These are phyloP conservation scores for Onthophagus sagittarius DNA, from an alignment of 2,888 invertebrate species.

Conservation along the genomic window DNA sequence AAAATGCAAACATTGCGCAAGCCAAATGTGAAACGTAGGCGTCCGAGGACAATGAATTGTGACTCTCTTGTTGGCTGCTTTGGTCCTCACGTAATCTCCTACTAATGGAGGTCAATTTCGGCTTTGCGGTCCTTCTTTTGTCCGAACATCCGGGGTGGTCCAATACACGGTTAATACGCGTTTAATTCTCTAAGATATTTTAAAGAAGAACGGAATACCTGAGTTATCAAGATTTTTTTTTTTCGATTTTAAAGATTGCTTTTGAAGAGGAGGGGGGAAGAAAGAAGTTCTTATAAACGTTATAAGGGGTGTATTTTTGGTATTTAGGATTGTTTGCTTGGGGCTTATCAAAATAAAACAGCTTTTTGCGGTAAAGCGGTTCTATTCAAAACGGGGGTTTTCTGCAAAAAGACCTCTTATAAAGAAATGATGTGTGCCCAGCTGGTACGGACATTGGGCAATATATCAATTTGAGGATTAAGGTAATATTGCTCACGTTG, in stretches of 20 bases:
- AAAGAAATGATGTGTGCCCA: neutral
- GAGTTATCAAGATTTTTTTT: too few relatives aligned
- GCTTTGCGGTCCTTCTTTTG: slow-evolving; percentile 18
- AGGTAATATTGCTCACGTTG: too few relatives aligned
- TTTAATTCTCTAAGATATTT: neutral
- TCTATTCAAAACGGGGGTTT: slow-evolving; percentile 1
- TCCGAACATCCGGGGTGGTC: slow-evolving; percentile 18
- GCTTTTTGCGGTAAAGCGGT: neutral
- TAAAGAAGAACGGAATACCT: neutral
- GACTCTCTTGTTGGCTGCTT: slow-evolving; percentile 17
- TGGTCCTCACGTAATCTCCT: slow-evolving; percentile 18
- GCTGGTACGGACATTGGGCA: neutral
- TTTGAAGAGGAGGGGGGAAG: too few relatives aligned
- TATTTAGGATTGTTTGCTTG: neutral
- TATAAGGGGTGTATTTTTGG: neutral
- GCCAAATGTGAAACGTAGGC: slow-evolving; percentile 21
- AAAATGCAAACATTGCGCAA: slow-evolving; percentile 21
- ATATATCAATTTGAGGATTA: neutral
- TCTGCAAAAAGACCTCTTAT: neutral
- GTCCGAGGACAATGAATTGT: slow-evolving; percentile 12
- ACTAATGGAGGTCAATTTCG: slow-evolving; percentile 24
- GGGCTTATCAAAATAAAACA: neutral
- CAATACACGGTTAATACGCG: neutral
- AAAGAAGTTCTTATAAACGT: neutral
- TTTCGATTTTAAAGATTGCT: too few relatives aligned